Conservation (phyloP, 2,888 invertebrate genomes). For the Cynaeus angustus region DNA sequence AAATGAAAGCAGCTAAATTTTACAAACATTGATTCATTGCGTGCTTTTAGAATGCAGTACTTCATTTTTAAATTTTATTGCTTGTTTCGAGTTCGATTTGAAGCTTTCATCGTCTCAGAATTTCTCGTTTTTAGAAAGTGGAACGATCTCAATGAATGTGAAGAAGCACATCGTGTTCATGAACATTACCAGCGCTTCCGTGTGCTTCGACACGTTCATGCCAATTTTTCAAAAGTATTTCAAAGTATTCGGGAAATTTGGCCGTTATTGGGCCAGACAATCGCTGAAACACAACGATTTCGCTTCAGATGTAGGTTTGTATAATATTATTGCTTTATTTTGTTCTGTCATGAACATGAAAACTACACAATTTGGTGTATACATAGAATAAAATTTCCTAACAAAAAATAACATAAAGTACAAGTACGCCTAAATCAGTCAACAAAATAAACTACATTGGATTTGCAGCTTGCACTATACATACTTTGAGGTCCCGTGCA, state of each 20-base stretch:
- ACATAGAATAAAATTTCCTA: not conserved
- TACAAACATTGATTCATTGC: constrained; percentile 45
- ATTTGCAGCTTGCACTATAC: constrained; percentile 81
- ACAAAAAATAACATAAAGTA: constrained; percentile 12
- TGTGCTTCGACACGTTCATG: too few relatives aligned
- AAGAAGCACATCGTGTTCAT: too few relatives aligned
- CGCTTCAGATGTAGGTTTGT: too few relatives aligned
- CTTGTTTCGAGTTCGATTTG: not conserved
- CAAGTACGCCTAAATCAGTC: constrained; percentile 29
- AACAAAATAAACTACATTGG: constrained; percentile 65
- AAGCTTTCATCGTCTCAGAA: not conserved
- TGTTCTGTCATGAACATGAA: not conserved
- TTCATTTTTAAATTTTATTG: not conserved
- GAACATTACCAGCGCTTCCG: too few relatives aligned
- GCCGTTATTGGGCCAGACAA: too few relatives aligned
- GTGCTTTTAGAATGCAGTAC: constrained; percentile 52
- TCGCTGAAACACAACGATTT: too few relatives aligned
- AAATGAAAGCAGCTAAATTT: too few relatives aligned
- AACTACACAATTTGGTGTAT: not conserved
- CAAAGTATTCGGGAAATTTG: too few relatives aligned
- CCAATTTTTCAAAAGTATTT: too few relatives aligned
- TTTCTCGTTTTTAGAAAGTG: too few relatives aligned
- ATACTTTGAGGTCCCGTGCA: constrained; percentile 86
- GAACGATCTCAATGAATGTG: too few relatives aligned
- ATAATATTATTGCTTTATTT: not conserved